Conservation (phyloP, 2,797 vertebrate genomes). For the Pyrocephalus nanus region DNA sequence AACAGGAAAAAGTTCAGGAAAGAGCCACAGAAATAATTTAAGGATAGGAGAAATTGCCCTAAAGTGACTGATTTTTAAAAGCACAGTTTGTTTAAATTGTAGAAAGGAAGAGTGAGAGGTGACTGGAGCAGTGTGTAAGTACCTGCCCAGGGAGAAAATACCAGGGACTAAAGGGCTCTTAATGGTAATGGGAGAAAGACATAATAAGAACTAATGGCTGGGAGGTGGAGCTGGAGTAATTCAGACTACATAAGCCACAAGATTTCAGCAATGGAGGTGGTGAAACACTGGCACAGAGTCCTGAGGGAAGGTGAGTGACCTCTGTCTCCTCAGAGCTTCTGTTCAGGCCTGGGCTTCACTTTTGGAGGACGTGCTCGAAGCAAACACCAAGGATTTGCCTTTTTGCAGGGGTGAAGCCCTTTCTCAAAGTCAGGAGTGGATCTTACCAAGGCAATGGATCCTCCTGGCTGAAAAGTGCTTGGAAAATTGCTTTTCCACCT, state of each 20-base stretch:
- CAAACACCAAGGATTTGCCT: not conserved
- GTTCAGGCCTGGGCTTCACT: not conserved
- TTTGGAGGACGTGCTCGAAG: not conserved
- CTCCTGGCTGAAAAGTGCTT: not conserved
- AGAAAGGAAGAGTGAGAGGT: not conserved
- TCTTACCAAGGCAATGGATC: not conserved
- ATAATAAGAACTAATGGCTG: not conserved
- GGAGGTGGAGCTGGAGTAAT: not conserved
- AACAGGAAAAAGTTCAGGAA: not conserved
- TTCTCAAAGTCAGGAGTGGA: not conserved
- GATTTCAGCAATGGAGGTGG: not conserved
- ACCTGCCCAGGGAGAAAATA: conserved; percentile 1
- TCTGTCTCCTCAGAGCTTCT: not conserved
- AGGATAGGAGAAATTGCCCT: not conserved
- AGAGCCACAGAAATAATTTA: not conserved
- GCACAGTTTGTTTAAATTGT: conserved; percentile 8
- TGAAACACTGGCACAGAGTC: not conserved
- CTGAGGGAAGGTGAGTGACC: not conserved
- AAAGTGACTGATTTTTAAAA: not conserved
- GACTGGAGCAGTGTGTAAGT: not conserved
- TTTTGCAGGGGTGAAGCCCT: not conserved
- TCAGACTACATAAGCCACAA: not conserved
- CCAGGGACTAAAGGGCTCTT: not conserved
- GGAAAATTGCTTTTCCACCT: not conserved
- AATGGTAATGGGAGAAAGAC: conserved; percentile 19